Base-by-base conservation (phyloP, 2,888 invertebrate genomes). In the Drosophila rellima region DNA sequence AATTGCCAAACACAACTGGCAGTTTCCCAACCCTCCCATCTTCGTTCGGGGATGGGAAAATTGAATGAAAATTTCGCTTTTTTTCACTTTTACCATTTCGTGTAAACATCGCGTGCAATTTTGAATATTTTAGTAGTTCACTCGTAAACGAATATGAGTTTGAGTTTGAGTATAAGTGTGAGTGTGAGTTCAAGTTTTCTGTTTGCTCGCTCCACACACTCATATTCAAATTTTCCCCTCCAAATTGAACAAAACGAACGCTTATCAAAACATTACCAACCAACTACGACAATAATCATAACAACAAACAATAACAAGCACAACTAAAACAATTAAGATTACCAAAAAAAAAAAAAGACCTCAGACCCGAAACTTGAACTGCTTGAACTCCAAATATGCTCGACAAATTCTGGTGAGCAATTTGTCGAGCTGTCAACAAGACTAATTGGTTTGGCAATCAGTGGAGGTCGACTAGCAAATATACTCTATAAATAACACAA, bases 31-130 rank as follows among this genome's bases (percentile, higher is more conserved):
- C 37, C 5, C 37, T 6, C 2, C 23, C 39, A 13, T 31, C 39
- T 39, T 35, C 65, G 42, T 64, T 62, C 51, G 50, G 29, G 39
- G 39, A 59, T n/a, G n/a, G n/a, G n/a, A n/a, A 64, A 74, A 78
- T 74, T 76, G 70, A 75, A 75, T 69, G 66, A 57, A 78, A 80
- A 70, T 67, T 66, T 71, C 13, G 10, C 2, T 8, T 29, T 35
- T 35, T 75, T 72, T 64, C 70, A 57, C 35, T 54, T 75, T 54
- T 62, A 65, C 56, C 65, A 55, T 78, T 78, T 73, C 82, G 87
- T 86, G 89, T 78, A 88, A 83, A 74, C 87, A 88, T 84, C 84
- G 84, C 84, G 84, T 84, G 84, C 89, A 88, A 83, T 88, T 78
- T 83, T 78, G 55, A 70, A 76, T 74, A 76, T 65, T 71, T 65